Conservation (phyloP, 1,140 invertebrate genomes). For the Drosophila trapezifrons region DNA sequence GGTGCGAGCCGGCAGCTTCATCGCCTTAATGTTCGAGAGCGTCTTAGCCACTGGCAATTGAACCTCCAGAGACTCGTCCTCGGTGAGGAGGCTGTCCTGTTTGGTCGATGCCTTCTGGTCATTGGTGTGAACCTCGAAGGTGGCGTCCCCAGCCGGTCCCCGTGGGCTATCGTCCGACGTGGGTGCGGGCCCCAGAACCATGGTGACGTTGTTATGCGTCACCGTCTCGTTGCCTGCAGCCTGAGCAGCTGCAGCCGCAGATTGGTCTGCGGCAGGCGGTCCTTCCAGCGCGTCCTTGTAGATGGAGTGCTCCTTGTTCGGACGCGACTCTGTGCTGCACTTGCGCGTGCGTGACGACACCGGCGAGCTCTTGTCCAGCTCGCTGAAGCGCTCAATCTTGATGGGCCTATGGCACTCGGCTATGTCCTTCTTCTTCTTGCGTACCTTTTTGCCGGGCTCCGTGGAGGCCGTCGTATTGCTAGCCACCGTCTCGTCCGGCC, state of each 20-base stretch:
- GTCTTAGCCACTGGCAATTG: constrained; percentile 27
- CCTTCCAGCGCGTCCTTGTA: constrained; percentile 77
- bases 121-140: constrained; percentile 52
- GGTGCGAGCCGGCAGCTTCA: constrained; percentile 68
- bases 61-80: constrained; percentile 73
- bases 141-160: constrained; percentile 32
- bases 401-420: constrained; percentile 58
- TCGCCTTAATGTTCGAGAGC: constrained; percentile 43
- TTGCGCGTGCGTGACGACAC: constrained; percentile 67
- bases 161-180: constrained; percentile 45
- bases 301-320: constrained; percentile 57
- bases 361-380: constrained; percentile 55
- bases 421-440: constrained; percentile 66
- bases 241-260: background rate
- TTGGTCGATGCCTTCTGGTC: constrained; percentile 33
- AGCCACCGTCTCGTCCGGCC: constrained; percentile 44
- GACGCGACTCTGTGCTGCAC: constrained; percentile 40
- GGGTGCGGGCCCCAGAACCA: constrained; percentile 44
- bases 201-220: constrained; percentile 24
- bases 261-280: constrained; percentile 8
- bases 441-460: constrained; percentile 41
- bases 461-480: constrained; percentile 33
- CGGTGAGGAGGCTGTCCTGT: constrained; percentile 70
- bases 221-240: constrained; percentile 45
- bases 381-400: constrained; percentile 78